Conservation (phyloP, 2,113 vertebrate genomes). For the Antennarius striatus region DNA sequence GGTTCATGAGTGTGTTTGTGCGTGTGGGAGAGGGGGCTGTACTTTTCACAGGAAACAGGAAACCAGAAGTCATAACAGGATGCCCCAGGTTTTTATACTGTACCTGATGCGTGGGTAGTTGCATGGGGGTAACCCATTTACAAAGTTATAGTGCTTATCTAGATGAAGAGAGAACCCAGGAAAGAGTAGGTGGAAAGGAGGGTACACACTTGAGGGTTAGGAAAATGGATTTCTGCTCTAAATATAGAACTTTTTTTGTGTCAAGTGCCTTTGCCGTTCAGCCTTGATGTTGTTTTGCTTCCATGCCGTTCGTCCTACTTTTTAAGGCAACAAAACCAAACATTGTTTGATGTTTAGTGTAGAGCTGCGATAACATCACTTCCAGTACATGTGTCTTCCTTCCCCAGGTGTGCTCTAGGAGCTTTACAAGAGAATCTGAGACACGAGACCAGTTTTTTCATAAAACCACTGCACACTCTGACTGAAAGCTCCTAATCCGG, state of each 20-base stretch:
- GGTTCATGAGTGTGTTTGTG: slow-evolving; percentile 31
- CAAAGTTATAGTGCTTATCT: slow-evolving; percentile 36
- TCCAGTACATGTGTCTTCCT: slow-evolving; percentile 41
- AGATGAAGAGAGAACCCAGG: slow-evolving; percentile 57
- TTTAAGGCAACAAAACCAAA: slow-evolving; percentile 50
- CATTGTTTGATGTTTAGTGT: slow-evolving; percentile 61
- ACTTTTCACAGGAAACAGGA: slow-evolving; percentile 79
- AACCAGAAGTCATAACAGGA: slow-evolving; percentile 81
- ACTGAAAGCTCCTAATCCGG: slow-evolving; percentile 14
- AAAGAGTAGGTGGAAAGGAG: slow-evolving; percentile 68
- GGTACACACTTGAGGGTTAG: slow-evolving; percentile 61
- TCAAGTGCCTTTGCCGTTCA: slow-evolving; percentile 6
- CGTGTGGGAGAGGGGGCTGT: slow-evolving; percentile 26
- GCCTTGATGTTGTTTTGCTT: slow-evolving; percentile 32
- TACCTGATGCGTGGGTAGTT: slow-evolving; percentile 79
- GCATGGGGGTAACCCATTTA: slow-evolving; percentile 75
- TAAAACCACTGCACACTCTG: slow-evolving; percentile 47
- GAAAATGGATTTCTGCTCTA: slow-evolving; percentile 73
- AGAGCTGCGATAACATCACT: slow-evolving; percentile 53
- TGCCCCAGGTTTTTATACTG: slow-evolving; percentile 77
- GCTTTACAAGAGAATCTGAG: slow-evolving; percentile 42
- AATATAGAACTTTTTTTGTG: slow-evolving; percentile 56
- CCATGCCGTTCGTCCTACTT: slow-evolving; percentile 63
- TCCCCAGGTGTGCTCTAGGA: slow-evolving; percentile 63
- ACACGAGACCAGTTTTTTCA: slow-evolving; percentile 65